Evolutionary conservation across 2,113 vertebrate species (phyloP).

Genomic region (Hepsetus odoe): DNA sequence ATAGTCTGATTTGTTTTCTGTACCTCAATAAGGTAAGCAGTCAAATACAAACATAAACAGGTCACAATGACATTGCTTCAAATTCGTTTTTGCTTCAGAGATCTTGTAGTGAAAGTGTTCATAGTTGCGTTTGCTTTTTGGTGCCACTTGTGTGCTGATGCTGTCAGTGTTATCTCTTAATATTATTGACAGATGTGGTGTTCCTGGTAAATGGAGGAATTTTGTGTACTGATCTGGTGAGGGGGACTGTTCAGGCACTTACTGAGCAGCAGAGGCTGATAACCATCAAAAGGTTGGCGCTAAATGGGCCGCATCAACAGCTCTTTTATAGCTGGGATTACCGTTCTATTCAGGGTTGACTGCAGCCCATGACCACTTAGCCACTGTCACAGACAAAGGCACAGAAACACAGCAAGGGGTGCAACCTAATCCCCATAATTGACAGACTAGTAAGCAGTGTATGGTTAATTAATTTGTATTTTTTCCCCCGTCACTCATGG

Average conservation of each 20-base stretch:
- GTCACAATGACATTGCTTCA: background rate
- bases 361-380: constrained; percentile 19
- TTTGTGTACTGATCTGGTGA: background rate
- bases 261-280: constrained; percentile 18
- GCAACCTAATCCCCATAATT: background rate
- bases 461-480: constrained; percentile 13
- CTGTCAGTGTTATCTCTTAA: background rate
- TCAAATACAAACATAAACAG: background rate
- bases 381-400: background rate
- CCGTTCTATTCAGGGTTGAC: background rate
- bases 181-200: background rate
- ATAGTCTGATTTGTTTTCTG: background rate
- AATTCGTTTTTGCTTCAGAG: background rate
- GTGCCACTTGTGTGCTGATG: background rate
- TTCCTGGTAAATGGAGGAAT: background rate
- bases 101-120: background rate
- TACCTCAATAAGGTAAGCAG: background rate
- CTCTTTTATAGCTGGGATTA: constrained; percentile 41
- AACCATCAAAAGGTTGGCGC: constrained; percentile 16
- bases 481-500: constrained; percentile 5
- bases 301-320: constrained; percentile 35
- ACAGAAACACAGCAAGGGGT: background rate
- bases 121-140: background rate
- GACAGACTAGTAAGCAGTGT: background rate
- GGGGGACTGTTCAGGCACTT: constrained; percentile 9